Percentiles rank a stretch among this genome's conserved stretches.
Conservation (phyloP, 1,140 invertebrate genomes). For the Drosophila varians region DNA sequence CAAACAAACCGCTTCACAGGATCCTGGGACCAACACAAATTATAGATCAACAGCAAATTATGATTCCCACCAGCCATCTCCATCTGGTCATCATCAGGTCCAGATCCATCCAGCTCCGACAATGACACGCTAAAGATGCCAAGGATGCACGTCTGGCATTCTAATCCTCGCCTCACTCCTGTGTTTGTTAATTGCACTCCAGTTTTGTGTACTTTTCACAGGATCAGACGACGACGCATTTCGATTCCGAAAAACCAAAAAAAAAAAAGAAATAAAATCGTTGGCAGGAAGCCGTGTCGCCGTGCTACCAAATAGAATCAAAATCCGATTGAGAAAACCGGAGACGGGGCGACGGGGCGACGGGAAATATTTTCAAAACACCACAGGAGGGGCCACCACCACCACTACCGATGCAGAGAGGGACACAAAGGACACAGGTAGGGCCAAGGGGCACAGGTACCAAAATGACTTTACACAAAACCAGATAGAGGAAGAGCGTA, state of each 20-base stretch:
- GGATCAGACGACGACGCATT: constrained; percentile 59
- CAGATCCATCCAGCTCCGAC: no score
- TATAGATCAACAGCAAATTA: constrained; percentile 50
- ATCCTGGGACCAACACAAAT: constrained; percentile 25
- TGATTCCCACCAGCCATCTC: constrained; percentile 23
- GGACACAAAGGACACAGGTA: constrained; percentile 33
- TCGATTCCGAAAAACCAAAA: constrained; percentile 9
- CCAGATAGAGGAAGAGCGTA: constrained; percentile 47
- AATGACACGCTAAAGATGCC: constrained; percentile 61
- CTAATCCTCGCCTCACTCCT: constrained; percentile 62
- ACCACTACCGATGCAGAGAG: neutral
- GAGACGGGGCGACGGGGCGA: constrained; percentile 7
- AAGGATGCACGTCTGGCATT: constrained; percentile 23
- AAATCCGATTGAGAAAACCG: neutral
- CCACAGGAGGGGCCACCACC: constrained; percentile 8
- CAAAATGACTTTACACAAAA: constrained; percentile 78
- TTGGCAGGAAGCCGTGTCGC: neutral
- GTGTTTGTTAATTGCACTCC: constrained; percentile 78
- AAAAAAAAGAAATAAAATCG: no score
- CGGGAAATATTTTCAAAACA: constrained; percentile 3
- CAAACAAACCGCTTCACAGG: constrained; percentile 12
- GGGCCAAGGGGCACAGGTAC: constrained; percentile 60
- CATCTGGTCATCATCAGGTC: no score
- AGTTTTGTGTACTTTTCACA: constrained; percentile 76
- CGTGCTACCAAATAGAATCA: neutral